These are phyloP conservation scores for Hylia prasina DNA, from an alignment of 2,113 vertebrate species.

Conservation along the genomic window DNA sequence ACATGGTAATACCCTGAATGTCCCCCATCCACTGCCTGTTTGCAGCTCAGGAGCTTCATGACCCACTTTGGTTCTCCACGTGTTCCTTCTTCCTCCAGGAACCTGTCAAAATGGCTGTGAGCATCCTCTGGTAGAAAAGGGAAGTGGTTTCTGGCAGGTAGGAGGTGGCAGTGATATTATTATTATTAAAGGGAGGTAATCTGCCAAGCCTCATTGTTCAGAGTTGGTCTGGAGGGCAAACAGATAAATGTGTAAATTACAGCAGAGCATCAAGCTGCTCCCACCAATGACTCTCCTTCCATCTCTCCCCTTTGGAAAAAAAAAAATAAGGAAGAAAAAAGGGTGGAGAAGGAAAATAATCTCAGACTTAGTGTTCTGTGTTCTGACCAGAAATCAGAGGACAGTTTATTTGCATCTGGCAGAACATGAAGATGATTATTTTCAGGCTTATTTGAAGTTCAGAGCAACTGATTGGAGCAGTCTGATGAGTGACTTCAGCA, in stretches of 20 bases:
- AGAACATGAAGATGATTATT: neutral
- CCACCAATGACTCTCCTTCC: neutral
- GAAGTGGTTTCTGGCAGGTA: neutral
- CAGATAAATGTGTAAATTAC: neutral
- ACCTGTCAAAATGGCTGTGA: neutral
- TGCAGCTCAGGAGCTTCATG: neutral
- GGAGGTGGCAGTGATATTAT: neutral
- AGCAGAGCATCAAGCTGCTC: rapidly evolving
- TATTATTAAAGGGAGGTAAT: neutral
- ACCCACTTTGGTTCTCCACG: neutral
- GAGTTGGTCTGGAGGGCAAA: neutral
- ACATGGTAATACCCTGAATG: neutral
- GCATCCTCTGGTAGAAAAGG: neutral
- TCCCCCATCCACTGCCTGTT: rapidly evolving
- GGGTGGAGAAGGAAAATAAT: neutral
- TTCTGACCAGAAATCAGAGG: neutral
- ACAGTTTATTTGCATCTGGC: neutral
- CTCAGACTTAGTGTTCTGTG: neutral
- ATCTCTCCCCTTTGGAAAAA: neutral
- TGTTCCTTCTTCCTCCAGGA: neutral
- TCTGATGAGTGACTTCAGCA: neutral
- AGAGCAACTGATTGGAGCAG: neutral
- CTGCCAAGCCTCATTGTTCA: neutral
- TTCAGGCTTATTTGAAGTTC: neutral
- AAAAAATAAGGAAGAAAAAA: neutral